Evolutionary conservation across 1,140 invertebrate genomes (phyloP), one percentile per base, ranked within the genome.

Genomic region (Hycleus cichorii): DNA sequence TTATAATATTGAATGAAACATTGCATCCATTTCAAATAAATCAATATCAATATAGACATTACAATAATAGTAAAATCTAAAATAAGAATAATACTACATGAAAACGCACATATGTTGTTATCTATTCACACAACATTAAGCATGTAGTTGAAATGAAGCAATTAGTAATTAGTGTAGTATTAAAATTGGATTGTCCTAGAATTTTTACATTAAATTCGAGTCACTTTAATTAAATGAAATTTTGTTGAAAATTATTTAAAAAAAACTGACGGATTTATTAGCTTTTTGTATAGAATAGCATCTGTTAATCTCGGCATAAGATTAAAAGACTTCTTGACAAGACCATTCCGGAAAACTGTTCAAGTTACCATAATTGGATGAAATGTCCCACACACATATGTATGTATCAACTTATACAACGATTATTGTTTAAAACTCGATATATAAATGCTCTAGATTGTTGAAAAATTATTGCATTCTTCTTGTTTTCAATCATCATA

Each of bases 301-400:
- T 12, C 43, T 32, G 32, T 32, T 32, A 32, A 53, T 45, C 51
- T 53, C 44, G 43, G 46, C 51, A 53, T 27, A n/a, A 32, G 4
- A 32, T 32, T 32, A 32, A 32, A 32, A 7, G 7, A 4, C 32
- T 32, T 32, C 32, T 32, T 53, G 51, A 46, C 51, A 53, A 7
- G 39, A n/a, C 49, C 18, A 44, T 43, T 43, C 32, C 26, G 49
- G 49, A 47, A 52, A 11, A 38, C 40, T 32, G 46, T 45, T 53
- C 51, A 24, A 45, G 51, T 53, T 53, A 46, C 51, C 51, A 46
- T 46, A 53, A 53, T n/a, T 12, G 51, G 51, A 45, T 42, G 46
- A 53, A 53, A 53, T 53, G 51, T 53, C 51, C 51, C 43, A 11
- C 51, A 53, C 51, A 38, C 46, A 46, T 42, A 53, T 52, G 18